A percentile compares a stretch with the other conserved stretches of the same genome.
These are phyloP conservation scores for Balearica regulorum DNA, from an alignment of 2,797 vertebrate genomes.

Conservation along the genomic window DNA sequence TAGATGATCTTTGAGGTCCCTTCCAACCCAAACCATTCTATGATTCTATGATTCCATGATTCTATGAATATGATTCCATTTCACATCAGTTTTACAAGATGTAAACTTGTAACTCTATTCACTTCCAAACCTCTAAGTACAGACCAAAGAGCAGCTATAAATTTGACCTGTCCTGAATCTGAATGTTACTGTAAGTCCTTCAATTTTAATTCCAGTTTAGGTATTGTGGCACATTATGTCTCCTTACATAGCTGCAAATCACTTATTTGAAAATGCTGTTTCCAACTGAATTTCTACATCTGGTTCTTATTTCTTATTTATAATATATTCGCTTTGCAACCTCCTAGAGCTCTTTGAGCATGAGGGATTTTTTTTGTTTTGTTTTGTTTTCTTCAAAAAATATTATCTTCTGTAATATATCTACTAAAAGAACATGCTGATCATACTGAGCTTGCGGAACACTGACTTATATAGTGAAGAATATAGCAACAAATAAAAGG, in stretches of 20 bases:
- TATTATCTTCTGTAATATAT: not conserved
- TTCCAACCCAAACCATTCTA: too few relatives aligned
- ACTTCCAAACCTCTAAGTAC: not conserved
- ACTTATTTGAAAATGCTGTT: not conserved
- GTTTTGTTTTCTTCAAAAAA: not conserved
- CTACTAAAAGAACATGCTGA: not conserved
- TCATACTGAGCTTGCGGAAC: not conserved
- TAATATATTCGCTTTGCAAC: not conserved
- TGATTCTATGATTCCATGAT: too few relatives aligned
- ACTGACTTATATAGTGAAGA: not conserved
- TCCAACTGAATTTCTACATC: not conserved
- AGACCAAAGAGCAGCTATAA: not conserved
- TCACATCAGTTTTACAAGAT: not conserved
- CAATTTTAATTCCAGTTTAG: constrained; percentile 14
- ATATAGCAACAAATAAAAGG: not conserved
- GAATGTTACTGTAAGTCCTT: not conserved
- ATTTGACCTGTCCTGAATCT: not conserved
- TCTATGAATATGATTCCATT: not conserved
- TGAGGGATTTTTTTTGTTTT: not conserved
- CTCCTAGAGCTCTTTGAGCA: not conserved
- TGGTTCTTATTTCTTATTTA: constrained; percentile 21
- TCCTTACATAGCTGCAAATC: not conserved
- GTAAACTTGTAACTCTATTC: not conserved
- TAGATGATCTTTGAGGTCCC: too few relatives aligned
- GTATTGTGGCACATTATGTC: not conserved